Evolutionary conservation across 2,888 invertebrate genomes (phyloP).

Genomic region (Gandaritis pyraliata): DNA sequence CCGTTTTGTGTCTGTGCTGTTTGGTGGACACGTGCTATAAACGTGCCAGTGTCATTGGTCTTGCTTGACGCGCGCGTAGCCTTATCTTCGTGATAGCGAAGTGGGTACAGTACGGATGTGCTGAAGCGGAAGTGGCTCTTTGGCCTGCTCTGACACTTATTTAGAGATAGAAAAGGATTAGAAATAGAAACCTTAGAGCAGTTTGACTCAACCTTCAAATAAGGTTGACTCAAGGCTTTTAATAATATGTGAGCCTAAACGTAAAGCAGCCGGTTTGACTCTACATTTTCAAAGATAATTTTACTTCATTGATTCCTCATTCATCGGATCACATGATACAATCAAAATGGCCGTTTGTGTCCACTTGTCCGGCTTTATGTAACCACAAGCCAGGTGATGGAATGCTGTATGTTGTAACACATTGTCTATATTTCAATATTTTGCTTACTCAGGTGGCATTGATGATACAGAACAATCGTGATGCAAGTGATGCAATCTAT

Average conservation of each 20-base stretch:
- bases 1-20: constrained; percentile 15
- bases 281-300: no score
- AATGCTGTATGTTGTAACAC: constrained; percentile 1
- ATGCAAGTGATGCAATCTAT: constrained; percentile 14
- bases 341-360: no score
- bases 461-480: constrained; percentile 5
- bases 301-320: no score
- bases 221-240: no score
- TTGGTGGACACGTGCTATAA: constrained; percentile 29
- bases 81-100: not conserved
- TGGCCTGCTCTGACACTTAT: no score
- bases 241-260: no score
- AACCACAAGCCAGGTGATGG: not conserved
- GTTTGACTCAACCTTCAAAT: no score
- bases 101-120: not conserved
- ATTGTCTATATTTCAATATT: constrained; percentile 1
- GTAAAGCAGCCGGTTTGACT: no score
- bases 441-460: constrained; percentile 12
- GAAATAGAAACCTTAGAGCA: no score
- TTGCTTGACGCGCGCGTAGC: constrained; percentile 27
- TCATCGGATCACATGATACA: no score
- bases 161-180: no score
- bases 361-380: no score
- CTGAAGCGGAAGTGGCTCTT: not conserved
- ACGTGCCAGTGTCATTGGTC: constrained; percentile 47